phyloP scores from a whole-genome alignment of 2,113 vertebrate genomes.

The Strigops habroptila region DNA sequence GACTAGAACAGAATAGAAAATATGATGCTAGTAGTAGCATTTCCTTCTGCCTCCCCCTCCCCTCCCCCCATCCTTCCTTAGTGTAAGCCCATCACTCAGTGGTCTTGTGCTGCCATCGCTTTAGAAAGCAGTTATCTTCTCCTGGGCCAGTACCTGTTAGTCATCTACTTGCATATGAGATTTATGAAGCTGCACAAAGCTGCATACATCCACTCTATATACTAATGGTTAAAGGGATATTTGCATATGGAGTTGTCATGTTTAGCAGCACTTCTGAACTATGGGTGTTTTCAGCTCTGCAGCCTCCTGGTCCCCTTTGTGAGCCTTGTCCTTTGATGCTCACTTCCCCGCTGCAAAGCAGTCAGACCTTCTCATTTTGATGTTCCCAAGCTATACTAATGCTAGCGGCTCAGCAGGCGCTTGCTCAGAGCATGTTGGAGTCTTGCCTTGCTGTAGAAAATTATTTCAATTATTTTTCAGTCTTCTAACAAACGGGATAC shows the following conservation, averaged over 20 bases:
- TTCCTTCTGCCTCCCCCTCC: background rate
- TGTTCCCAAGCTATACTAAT: background rate
- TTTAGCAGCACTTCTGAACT: background rate
- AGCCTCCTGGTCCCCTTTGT: too few relatives aligned
- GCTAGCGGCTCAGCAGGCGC: background rate
- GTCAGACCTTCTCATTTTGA: background rate
- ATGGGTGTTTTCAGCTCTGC: background rate
- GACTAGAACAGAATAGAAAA: background rate
- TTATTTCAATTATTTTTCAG: background rate
- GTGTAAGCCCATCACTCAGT: background rate
- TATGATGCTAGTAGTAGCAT: accelerated
- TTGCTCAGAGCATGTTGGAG: background rate
- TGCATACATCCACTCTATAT: too few relatives aligned
- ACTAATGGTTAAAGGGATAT: background rate
- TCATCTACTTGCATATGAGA: background rate
- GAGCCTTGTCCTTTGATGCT: background rate
- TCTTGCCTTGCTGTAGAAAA: background rate
- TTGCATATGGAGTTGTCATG: accelerated
- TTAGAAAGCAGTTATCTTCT: background rate
- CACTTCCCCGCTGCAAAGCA: background rate
- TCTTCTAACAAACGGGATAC: background rate
- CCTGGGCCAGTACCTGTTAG: background rate
- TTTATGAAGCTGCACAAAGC: background rate
- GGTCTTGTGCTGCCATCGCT: background rate
- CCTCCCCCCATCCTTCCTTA: background rate